These are phyloP conservation scores for Myiotriccus ornatus DNA, from an alignment of 2,797 vertebrate genomes.

Conservation along the genomic window DNA sequence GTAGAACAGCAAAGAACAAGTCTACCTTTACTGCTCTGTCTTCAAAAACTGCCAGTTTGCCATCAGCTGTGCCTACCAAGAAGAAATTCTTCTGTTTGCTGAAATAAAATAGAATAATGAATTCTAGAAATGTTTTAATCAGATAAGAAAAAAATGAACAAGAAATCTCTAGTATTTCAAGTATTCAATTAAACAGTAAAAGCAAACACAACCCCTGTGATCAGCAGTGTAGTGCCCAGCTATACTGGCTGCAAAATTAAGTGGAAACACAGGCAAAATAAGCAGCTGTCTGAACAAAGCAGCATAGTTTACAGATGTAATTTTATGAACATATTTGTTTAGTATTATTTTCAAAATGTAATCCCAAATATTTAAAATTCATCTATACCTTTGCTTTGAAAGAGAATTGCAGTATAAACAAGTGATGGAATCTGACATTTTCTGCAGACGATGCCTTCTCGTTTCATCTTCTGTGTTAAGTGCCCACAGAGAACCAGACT, in stretches of 20 bases:
- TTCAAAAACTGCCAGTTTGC: conserved; percentile 88
- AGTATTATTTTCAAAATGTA: not conserved
- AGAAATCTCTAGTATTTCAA: not conserved
- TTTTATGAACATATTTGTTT: not conserved
- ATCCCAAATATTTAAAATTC: not conserved
- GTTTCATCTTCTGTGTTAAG: conserved; percentile 75
- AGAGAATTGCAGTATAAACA: conserved; percentile 86
- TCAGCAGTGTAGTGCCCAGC: not conserved
- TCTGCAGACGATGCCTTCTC: conserved; percentile 81
- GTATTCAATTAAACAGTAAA: not conserved
- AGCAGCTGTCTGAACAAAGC: not conserved
- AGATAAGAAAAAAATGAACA: not conserved
- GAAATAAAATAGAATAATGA: conserved; percentile 49
- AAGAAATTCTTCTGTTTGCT: conserved; percentile 86
- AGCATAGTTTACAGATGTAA: not conserved
- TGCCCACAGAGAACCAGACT: conserved; percentile 86
- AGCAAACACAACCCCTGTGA: not conserved
- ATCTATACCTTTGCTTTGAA: conserved; percentile 78
- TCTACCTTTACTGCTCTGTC: conserved; percentile 88
- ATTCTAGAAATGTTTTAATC: not conserved
- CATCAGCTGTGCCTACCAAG: conserved; percentile 91
- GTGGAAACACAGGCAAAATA: not conserved
- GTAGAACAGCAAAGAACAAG: not conserved
- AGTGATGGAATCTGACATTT: conserved; percentile 88
- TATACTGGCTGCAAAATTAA: not conserved